phyloP scores from a whole-genome alignment of 2,113 vertebrate genomes.

The Actenoides lindsayi region DNA sequence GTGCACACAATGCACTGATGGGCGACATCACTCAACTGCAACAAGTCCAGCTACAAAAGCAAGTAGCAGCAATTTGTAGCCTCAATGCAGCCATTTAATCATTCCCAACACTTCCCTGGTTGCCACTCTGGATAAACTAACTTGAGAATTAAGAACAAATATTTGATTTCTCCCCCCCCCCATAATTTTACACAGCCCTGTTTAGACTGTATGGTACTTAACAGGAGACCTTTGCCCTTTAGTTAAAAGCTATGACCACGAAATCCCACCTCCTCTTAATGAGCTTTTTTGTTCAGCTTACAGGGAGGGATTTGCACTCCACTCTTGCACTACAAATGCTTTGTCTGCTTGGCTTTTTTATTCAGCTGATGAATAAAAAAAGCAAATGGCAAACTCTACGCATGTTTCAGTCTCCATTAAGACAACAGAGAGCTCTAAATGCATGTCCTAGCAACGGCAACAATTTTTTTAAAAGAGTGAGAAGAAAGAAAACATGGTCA shows the following conservation, averaged over 20 bases:
- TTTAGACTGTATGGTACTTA: constrained; percentile 77
- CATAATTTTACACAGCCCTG: constrained; percentile 72
- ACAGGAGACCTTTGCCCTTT: constrained; percentile 79
- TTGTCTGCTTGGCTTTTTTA: constrained; percentile 74
- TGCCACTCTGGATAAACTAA: constrained; percentile 65
- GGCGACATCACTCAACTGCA: constrained; percentile 80
- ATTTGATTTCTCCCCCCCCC: constrained; percentile 64
- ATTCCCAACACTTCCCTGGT: constrained; percentile 61
- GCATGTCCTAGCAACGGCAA: constrained; percentile 29
- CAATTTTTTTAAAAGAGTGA: background rate
- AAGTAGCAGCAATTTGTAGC: constrained; percentile 76
- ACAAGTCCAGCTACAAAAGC: constrained; percentile 75
- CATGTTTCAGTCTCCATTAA: constrained; percentile 75
- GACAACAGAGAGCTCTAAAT: constrained; percentile 74
- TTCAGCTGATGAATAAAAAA: constrained; percentile 75
- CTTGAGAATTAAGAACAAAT: constrained; percentile 75
- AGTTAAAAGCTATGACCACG: constrained; percentile 79
- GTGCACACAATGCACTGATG: constrained; percentile 82
- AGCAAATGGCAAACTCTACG: constrained; percentile 62
- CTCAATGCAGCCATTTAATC: constrained; percentile 67
- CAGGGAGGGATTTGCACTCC: constrained; percentile 60
- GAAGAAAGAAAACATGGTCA: constrained; percentile 10
- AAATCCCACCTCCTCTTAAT: constrained; percentile 78
- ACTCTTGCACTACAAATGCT: constrained; percentile 68
- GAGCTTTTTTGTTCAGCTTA: constrained; percentile 76